Base-by-base conservation (phyloP, 2,113 vertebrate genomes). In the Chrysemys picta region DNA sequence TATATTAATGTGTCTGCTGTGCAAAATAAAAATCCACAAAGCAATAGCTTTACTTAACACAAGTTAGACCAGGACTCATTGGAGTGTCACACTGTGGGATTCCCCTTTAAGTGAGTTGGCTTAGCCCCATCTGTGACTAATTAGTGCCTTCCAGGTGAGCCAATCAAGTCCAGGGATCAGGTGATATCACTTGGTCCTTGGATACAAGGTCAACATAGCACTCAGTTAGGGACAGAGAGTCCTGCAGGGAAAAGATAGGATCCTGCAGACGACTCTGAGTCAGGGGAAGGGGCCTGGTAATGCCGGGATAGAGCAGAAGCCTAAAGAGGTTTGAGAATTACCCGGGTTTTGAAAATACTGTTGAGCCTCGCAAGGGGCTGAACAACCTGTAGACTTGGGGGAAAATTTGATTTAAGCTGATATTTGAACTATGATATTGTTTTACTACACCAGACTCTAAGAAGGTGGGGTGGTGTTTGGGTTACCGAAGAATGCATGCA, bases 101-200 rank as follows among this genome's bases (percentile, higher is more conserved):
- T 42, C 6, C n/a, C 81, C 8, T 45, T 84, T 35, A 75, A 56
- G 1, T 1, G 17, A 45, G 2, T 4, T 1, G 59, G 6, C 59
- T 90, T 27, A 9, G 17, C 14, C 4, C 12, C 1, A 24, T 10
- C 86, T 93, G 89, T 52, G 17, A 19, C 4, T 54, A 7, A 29
- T 3, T 29, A 35, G 3, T 21, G 2, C 1, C 24, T 78, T 7
- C 1, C 72, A 1, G 35, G 27, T 5, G 47, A 52, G 8, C 6
- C 16, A 1, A n/a, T 1, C 6, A 21, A 29, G 4, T 4, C 27
- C 10, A 4, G 76, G 1, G 3, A 72, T 4, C 1, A 2, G 14
- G 12, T 85, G n/a, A 13, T 53, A 4, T 59, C 57, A 59, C 57
- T 4, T 59, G 57, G 13, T 62, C 29, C 29, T 31, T 62, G 57